Conservation (phyloP, 2,888 invertebrate genomes). For the Drosophila atripex region DNA sequence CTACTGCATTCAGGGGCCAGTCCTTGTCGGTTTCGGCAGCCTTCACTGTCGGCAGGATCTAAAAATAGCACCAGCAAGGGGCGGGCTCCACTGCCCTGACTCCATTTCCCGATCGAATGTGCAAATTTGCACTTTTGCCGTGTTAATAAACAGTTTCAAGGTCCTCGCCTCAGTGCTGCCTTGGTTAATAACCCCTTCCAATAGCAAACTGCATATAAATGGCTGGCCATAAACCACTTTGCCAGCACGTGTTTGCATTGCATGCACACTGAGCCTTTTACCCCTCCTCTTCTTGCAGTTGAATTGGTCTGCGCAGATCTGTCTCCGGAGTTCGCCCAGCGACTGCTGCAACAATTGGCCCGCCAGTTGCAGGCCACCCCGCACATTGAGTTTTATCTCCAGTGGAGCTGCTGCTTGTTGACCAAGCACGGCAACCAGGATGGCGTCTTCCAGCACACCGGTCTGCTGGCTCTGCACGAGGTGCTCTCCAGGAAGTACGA, state of each 20-base stretch:
- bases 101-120: slow-evolving; percentile 69
- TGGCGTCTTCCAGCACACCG: slow-evolving; percentile 86
- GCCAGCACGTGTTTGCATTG: slow-evolving; percentile 59
- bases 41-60: slow-evolving; percentile 47
- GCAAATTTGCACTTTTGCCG: slow-evolving; percentile 64
- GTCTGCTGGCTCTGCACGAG: slow-evolving; percentile 90
- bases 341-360: slow-evolving; percentile 89
- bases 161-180: slow-evolving; percentile 43
- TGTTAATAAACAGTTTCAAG: slow-evolving; percentile 72
- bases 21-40: slow-evolving; percentile 50
- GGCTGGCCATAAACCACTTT: slow-evolving; percentile 31
- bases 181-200: slow-evolving; percentile 60
- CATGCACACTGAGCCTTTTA: slow-evolving; percentile 26
- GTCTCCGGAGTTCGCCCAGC: slow-evolving; percentile 90
- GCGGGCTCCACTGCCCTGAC: slow-evolving; percentile 47
- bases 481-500: slow-evolving; percentile 91
- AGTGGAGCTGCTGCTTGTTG: slow-evolving; percentile 90
- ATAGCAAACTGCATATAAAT: slow-evolving; percentile 29
- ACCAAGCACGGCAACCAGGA: slow-evolving; percentile 87
- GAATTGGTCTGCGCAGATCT: slow-evolving; percentile 89
- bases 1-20: slow-evolving; percentile 22
- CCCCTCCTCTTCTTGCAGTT: slow-evolving; percentile 86
- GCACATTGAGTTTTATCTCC: slow-evolving; percentile 94
- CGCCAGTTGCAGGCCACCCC: slow-evolving; percentile 90
- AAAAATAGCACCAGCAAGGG: slow-evolving; percentile 57